These are phyloP conservation scores for Altica lythri DNA, from an alignment of 2,888 invertebrate genomes.

Conservation along the genomic window DNA sequence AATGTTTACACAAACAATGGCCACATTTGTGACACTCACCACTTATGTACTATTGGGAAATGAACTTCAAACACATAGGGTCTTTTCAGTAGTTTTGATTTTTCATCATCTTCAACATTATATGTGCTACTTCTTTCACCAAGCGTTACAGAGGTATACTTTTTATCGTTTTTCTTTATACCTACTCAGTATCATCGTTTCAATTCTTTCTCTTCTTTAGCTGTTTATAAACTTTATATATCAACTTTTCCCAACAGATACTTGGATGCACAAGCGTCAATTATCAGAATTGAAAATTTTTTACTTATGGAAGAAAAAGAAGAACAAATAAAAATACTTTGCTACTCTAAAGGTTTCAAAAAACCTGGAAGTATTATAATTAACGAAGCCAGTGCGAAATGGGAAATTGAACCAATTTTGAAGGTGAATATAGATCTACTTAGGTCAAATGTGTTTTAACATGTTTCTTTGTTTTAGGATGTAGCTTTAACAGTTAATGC, in stretches of 20 bases:
- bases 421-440: constrained; percentile 40
- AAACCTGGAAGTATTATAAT: constrained; percentile 45
- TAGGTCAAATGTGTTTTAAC: background rate
- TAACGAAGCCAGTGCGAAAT: constrained; percentile 40
- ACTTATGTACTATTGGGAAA: constrained; percentile 73
- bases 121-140: constrained; percentile 45
- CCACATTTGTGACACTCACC: constrained; percentile 79
- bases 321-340: constrained; percentile 19
- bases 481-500: constrained; percentile 55
- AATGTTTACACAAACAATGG: constrained; percentile 84
- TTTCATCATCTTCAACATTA: constrained; percentile 68
- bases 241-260: constrained; percentile 19
- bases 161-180: constrained; percentile 45
- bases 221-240: background rate
- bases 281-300: constrained; percentile 45
- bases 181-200: background rate
- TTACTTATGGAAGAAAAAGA: constrained; percentile 40
- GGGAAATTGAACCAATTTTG: constrained; percentile 45
- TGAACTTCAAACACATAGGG: constrained; percentile 63
- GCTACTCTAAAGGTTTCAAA: constrained; percentile 22
- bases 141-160: constrained; percentile 37
- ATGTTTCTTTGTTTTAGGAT: constrained; percentile 12
- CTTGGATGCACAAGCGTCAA: constrained; percentile 47
- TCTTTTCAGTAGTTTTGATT: constrained; percentile 78
- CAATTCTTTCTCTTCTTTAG: background rate